A percentile compares a stretch with the other conserved stretches of the same genome.
phyloP scores from a whole-genome alignment of 1,140 invertebrate species.

The Saccostrea cuccullata region DNA sequence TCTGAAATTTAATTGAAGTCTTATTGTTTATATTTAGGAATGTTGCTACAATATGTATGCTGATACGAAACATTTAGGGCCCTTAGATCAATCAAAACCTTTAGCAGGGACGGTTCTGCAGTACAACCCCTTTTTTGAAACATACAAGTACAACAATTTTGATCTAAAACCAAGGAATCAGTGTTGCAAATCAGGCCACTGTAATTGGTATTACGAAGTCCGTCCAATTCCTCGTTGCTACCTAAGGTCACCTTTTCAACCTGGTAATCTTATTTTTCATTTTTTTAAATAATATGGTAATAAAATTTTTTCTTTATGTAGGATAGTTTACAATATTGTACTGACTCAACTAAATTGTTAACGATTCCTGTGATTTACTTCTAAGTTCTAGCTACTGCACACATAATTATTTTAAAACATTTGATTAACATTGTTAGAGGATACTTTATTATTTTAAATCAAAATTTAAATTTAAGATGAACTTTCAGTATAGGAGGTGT shows the following conservation, averaged over 20 bases:
- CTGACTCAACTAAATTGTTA: too few species aligned
- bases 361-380: too few species aligned
- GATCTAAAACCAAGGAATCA: not conserved
- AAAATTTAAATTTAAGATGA: too few species aligned
- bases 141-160: not conserved
- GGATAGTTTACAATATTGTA: too few species aligned
- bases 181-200: not conserved
- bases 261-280: not conserved
- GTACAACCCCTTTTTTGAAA: not conserved
- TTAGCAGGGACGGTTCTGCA: not conserved
- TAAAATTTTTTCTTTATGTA: too few species aligned
- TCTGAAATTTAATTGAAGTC: not conserved
- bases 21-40: not conserved
- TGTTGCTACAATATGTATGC: conserved; percentile 1
- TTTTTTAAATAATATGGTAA: too few species aligned
- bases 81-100: not conserved
- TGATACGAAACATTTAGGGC: not conserved
- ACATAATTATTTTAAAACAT: too few species aligned
- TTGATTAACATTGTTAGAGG: too few species aligned
- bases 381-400: too few species aligned
- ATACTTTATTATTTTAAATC: too few species aligned
- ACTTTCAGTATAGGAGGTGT: too few species aligned
- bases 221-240: not conserved
- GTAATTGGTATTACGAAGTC: conserved; percentile 18
- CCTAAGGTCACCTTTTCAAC: not conserved